A percentile compares a stretch with the other conserved stretches of the same genome.
These are phyloP conservation scores for Oligia latruncula DNA, from an alignment of 2,888 invertebrate genomes.

Conservation along the genomic window DNA sequence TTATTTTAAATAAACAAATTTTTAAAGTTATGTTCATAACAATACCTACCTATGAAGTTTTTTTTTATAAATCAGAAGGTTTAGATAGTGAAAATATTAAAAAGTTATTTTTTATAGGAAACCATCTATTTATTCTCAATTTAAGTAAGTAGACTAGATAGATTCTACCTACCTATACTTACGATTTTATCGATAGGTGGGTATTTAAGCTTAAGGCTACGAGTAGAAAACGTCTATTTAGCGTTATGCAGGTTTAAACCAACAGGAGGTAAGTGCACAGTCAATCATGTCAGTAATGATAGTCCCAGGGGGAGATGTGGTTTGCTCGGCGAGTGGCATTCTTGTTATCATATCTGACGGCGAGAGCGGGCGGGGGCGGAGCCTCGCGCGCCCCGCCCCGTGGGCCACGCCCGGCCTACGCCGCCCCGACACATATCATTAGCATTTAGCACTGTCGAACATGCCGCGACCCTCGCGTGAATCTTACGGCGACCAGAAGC, in stretches of 20 bases:
- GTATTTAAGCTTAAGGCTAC: constrained; percentile 20
- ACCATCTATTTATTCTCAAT: not conserved
- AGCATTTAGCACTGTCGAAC: constrained; percentile 91
- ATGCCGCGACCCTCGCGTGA: constrained; percentile 99
- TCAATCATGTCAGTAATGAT: constrained; percentile 88
- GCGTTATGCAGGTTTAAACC: constrained; percentile 69
- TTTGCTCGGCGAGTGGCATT: constrained; percentile 83
- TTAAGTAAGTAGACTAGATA: constrained; percentile 3
- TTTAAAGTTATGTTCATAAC: not conserved
- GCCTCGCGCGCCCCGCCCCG: constrained; percentile 64
- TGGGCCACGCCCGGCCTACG: constrained; percentile 67
- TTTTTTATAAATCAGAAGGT: not conserved
- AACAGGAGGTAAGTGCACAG: constrained; percentile 84
- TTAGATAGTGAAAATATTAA: not conserved
- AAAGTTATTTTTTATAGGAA: not conserved
- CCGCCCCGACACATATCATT: constrained; percentile 85
- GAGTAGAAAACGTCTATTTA: constrained; percentile 42
- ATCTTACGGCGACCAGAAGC: constrained; percentile 99
- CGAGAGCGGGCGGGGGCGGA: constrained; percentile 63
- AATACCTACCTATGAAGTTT: not conserved
- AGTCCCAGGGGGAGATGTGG: constrained; percentile 84
- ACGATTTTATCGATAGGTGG: not conserved
- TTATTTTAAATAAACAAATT: not conserved
- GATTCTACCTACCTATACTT: not conserved
- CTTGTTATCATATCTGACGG: constrained; percentile 85